Percentiles rank a stretch among this genome's conserved stretches.
Conservation (phyloP, 2,888 invertebrate species). For the Hecatera dysodea region DNA sequence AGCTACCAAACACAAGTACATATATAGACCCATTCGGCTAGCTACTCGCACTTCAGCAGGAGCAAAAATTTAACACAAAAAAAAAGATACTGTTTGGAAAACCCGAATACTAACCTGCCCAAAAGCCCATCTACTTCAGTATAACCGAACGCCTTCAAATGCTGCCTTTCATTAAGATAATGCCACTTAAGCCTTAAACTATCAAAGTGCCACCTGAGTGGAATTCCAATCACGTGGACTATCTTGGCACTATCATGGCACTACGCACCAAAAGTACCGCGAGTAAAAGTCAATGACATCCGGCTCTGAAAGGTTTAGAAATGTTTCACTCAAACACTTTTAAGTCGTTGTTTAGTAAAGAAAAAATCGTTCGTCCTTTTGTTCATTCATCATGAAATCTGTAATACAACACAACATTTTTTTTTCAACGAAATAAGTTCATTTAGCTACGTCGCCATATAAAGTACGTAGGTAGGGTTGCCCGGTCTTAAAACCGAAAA, state of each 20-base stretch:
- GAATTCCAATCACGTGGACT: slow-evolving; percentile 35
- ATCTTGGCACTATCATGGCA: slow-evolving; percentile 33
- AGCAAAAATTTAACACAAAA: too few species aligned
- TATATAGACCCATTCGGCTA: too few species aligned
- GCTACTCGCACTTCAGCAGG: too few species aligned
- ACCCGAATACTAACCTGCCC: too few species aligned
- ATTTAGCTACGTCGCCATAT: too few species aligned
- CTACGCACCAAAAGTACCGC: slow-evolving; percentile 46
- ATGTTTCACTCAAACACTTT: slow-evolving; percentile 35
- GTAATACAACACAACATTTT: too few species aligned
- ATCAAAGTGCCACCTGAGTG: slow-evolving; percentile 27
- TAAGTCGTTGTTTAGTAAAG: slow-evolving; percentile 5
- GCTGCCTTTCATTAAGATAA: slow-evolving; percentile 42
- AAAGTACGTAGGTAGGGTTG: too few species aligned
- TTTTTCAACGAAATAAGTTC: too few species aligned
- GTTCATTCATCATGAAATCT: slow-evolving; percentile 1
- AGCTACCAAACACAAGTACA: too few species aligned
- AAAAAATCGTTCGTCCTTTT: slow-evolving; percentile 8
- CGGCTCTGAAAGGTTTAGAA: slow-evolving; percentile 57
- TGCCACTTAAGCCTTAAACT: slow-evolving; percentile 3
- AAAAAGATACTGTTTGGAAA: too few species aligned
- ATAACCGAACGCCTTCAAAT: neutral
- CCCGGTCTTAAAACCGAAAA: too few species aligned
- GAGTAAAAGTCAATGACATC: slow-evolving; percentile 64
- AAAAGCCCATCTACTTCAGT: neutral